A percentile compares a stretch with the other conserved stretches of the same genome.
Evolutionary conservation across 2,888 invertebrate genomes (phyloP).

Genomic region (Caenorhabditis uteleia): DNA sequence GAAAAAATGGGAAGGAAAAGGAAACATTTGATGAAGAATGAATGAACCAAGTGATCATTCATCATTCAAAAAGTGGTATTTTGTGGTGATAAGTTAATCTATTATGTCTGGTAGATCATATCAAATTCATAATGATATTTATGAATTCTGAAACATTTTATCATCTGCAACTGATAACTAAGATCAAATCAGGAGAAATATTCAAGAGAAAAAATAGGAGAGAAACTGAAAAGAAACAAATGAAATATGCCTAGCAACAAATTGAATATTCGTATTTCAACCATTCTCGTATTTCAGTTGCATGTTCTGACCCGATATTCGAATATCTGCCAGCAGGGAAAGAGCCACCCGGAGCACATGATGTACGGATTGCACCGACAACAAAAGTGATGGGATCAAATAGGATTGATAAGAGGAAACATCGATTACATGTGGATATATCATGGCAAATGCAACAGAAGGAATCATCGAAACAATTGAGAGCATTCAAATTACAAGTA

Average conservation of each 20-base stretch:
- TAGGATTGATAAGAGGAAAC: constrained; percentile 35
- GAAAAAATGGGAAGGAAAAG: too few relatives aligned
- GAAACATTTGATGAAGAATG: too few relatives aligned
- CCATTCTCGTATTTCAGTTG: constrained; percentile 46
- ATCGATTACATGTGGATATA: constrained; percentile 64
- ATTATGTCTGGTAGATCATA: too few relatives aligned
- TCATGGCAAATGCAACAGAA: constrained; percentile 67
- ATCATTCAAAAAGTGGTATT: too few relatives aligned
- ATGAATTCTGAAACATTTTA: too few relatives aligned
- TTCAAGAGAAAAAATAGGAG: too few relatives aligned
- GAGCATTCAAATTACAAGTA: constrained; percentile 62
- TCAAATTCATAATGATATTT: too few relatives aligned
- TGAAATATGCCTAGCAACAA: too few relatives aligned
- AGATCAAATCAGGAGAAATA: too few relatives aligned
- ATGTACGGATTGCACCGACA: constrained; percentile 60
- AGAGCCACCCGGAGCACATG: constrained; percentile 61
- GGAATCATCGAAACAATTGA: constrained; percentile 20
- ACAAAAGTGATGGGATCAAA: constrained; percentile 54
- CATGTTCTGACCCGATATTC: constrained; percentile 48
- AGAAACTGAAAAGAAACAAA: not conserved
- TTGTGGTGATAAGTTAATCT: too few relatives aligned
- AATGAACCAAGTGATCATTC: too few relatives aligned
- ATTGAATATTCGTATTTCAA: not conserved
- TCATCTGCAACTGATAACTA: too few relatives aligned
- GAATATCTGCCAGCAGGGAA: constrained; percentile 27